These are phyloP conservation scores for Stylophora pistillata DNA, from an alignment of 64 coral and sea anemone species.

Conservation along the genomic window DNA sequence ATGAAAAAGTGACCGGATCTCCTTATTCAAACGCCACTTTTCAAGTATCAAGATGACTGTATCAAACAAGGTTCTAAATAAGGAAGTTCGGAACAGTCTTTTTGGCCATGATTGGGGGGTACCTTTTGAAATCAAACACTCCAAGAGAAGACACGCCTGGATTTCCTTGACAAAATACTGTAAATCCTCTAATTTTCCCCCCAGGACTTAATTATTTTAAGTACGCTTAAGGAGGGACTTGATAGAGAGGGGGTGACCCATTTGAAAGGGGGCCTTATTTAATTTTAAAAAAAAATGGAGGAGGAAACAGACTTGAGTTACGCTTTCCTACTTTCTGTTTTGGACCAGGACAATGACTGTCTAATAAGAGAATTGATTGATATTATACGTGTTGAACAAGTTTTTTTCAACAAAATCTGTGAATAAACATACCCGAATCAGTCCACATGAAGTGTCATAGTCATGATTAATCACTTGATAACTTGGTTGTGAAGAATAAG, in stretches of 20 bases:
- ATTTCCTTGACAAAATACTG: background rate
- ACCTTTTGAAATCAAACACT: slow-evolving; percentile 16
- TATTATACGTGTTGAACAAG: background rate
- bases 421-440: background rate
- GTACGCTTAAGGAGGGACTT: too few relatives aligned
- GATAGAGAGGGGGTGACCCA: too few relatives aligned
- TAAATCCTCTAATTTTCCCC: too few relatives aligned
- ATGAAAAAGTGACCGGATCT: slow-evolving; percentile 18
- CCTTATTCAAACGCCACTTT: slow-evolving; percentile 32
- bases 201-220: too few relatives aligned
- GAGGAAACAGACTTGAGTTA: slow-evolving; percentile 1
- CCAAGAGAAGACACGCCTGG: slow-evolving; percentile 12
- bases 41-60: slow-evolving; percentile 20
- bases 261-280: too few relatives aligned
- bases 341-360: slow-evolving; percentile 15
- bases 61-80: slow-evolving; percentile 10
- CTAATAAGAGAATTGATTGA: background rate
- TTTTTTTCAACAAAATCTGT: slow-evolving; percentile 9
- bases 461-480: background rate
- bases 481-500: background rate
- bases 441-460: background rate
- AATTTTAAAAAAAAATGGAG: background rate
- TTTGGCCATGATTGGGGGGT: background rate
- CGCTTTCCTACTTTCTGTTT: slow-evolving; percentile 6
- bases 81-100: background rate